Percentiles rank a stretch among this genome's conserved stretches.
Evolutionary conservation across 1,140 invertebrate genomes (phyloP).

Genomic region (Thalassaphorura encarpata): DNA sequence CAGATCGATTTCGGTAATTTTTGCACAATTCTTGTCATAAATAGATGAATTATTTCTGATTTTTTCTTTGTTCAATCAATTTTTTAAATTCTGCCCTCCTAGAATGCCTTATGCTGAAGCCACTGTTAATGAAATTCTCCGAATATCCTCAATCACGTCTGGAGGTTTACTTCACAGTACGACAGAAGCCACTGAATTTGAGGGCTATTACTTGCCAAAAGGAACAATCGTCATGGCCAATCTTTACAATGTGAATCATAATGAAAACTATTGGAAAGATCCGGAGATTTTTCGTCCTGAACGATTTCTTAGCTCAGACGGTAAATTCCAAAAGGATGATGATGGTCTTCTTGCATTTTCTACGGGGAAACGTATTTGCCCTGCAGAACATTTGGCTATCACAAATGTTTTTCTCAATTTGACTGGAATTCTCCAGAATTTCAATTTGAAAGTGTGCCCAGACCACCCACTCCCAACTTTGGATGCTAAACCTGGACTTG

Average conservation of each 20-base stretch:
- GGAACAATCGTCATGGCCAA: constrained; percentile 69
- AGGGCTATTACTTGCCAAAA: constrained; percentile 64
- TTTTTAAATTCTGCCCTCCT: too few relatives aligned
- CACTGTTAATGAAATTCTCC: constrained; percentile 58
- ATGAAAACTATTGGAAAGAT: constrained; percentile 55
- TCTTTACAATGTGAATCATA: constrained; percentile 60
- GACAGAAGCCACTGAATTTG: constrained; percentile 48
- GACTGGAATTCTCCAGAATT: not conserved
- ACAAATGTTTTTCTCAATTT: constrained; percentile 19
- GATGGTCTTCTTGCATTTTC: constrained; percentile 61
- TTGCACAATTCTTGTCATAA: too few relatives aligned
- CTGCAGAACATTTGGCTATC: constrained; percentile 4
- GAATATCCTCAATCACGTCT: constrained; percentile 64
- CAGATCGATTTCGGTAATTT: too few relatives aligned
- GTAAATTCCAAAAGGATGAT: constrained; percentile 52
- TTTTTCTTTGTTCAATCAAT: too few relatives aligned
- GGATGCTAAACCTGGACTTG: not conserved
- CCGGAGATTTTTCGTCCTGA: constrained; percentile 64
- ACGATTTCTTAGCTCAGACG: constrained; percentile 54
- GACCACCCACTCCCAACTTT: not conserved
- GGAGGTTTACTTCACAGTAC: constrained; percentile 67
- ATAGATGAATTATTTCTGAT: too few relatives aligned
- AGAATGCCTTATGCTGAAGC: constrained; percentile 54
- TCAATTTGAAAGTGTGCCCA: not conserved
- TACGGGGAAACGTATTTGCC: constrained; percentile 44